These are phyloP conservation scores for Chesias legatella DNA, from an alignment of 2,888 invertebrate genomes.

Conservation along the genomic window DNA sequence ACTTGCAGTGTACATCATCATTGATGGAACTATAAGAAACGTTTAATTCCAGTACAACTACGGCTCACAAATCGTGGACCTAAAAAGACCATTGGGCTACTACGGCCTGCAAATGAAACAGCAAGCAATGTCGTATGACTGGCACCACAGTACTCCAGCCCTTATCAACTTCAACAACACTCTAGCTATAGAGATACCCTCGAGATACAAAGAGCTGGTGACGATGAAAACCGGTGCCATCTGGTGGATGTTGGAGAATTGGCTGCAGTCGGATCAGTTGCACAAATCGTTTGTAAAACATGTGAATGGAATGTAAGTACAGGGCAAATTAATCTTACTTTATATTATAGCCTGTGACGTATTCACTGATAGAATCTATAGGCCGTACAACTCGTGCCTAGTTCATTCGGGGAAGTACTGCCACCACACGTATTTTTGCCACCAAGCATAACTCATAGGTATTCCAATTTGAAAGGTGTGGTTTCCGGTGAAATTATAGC, in stretches of 20 bases:
- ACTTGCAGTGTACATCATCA: too few relatives aligned
- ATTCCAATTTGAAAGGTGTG: too few relatives aligned
- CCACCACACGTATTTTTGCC: too few relatives aligned
- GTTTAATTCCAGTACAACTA: slow-evolving; percentile 49
- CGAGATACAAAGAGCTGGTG: slow-evolving; percentile 55
- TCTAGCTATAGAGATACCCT: slow-evolving; percentile 57
- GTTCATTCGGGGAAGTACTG: too few relatives aligned
- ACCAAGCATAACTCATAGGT: too few relatives aligned
- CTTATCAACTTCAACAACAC: slow-evolving; percentile 54
- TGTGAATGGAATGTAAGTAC: slow-evolving; percentile 50
- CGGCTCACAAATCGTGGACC: slow-evolving; percentile 29
- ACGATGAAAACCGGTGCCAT: slow-evolving; percentile 68
- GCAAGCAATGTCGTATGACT: slow-evolving; percentile 61
- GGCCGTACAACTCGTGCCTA: too few relatives aligned
- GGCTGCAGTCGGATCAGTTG: slow-evolving; percentile 59
- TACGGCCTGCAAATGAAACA: slow-evolving; percentile 63
- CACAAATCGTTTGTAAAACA: slow-evolving; percentile 58
- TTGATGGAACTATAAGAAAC: too few relatives aligned
- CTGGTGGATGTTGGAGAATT: slow-evolving; percentile 72
- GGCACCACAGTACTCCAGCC: slow-evolving; percentile 55
- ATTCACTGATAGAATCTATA: too few relatives aligned
- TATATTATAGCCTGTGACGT: neutral
- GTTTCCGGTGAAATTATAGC: too few relatives aligned
- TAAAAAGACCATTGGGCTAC: slow-evolving; percentile 37
- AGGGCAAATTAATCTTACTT: slow-evolving; percentile 7